phyloP scores from a whole-genome alignment of 2,888 invertebrate genomes.

The Plagiodera versicolora region DNA sequence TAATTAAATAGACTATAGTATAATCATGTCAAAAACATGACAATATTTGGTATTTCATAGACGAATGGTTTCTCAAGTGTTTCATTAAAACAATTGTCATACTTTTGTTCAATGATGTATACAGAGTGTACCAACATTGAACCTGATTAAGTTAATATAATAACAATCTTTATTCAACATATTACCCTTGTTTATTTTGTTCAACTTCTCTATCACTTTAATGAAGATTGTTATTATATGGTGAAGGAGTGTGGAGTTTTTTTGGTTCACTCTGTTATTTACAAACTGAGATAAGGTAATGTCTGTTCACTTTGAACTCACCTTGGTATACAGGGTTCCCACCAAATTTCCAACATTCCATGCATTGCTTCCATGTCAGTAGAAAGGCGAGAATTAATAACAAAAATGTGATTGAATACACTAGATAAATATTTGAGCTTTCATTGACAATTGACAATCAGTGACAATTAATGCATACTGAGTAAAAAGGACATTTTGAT shows the following conservation, averaged over 20 bases:
- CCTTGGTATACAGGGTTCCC: slow-evolving; percentile 28
- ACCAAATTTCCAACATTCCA: slow-evolving; percentile 27
- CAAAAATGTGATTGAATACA: slow-evolving; percentile 10
- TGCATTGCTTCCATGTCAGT: slow-evolving; percentile 26
- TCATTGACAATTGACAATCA: background rate
- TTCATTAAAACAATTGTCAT: background rate
- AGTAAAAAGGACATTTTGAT: background rate
- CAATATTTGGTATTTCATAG: too few species aligned
- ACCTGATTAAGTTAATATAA: too few species aligned
- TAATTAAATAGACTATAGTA: too few species aligned
- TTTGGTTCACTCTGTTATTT: slow-evolving; percentile 13
- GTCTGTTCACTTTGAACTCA: slow-evolving; percentile 26
- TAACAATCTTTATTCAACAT: too few species aligned
- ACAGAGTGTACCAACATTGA: slow-evolving; percentile 13
- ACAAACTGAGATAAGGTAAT: slow-evolving; percentile 11
- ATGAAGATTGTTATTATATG: too few species aligned
- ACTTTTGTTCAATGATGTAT: slow-evolving; percentile 5
- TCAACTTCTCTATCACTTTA: too few species aligned
- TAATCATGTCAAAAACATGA: too few species aligned
- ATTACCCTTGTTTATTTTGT: too few species aligned
- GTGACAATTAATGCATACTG: background rate
- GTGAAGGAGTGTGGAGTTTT: too few species aligned
- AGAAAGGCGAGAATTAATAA: slow-evolving; percentile 21
- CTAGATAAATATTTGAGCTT: background rate
- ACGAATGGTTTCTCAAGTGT: too few species aligned